phyloP scores from a whole-genome alignment of 2,888 invertebrate species.

The Drosophila pseudotalamancana region DNA sequence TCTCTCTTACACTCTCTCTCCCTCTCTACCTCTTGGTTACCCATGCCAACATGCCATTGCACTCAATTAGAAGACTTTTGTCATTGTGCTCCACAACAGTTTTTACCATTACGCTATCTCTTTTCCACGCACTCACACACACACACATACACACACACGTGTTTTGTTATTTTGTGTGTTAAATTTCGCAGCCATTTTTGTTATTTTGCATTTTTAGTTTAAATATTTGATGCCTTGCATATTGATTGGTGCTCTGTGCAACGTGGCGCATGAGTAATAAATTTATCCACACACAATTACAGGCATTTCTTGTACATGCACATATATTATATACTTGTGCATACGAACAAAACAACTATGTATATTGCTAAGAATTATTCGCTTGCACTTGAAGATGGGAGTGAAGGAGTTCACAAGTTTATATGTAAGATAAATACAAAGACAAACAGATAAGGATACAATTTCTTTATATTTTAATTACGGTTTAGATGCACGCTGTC shows the following conservation, averaged over 20 bases:
- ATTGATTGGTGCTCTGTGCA: conserved; percentile 75
- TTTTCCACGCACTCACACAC: conserved; percentile 5
- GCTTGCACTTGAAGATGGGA: too few relatives aligned
- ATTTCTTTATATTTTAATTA: too few relatives aligned
- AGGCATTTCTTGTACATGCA: conserved; percentile 1
- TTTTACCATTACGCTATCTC: conserved; percentile 21
- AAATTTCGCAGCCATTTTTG: conserved; percentile 73
- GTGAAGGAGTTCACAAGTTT: not conserved
- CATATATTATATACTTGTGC: not conserved
- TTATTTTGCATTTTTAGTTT: conserved; percentile 77
- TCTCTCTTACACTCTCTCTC: not conserved
- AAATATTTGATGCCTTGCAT: conserved; percentile 78
- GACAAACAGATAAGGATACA: too few relatives aligned
- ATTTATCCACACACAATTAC: conserved; percentile 38
- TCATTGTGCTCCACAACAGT: conserved; percentile 46
- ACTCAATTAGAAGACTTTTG: conserved; percentile 79
- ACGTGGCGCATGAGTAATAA: conserved; percentile 77
- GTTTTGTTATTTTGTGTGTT: conserved; percentile 43
- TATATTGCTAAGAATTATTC: not conserved
- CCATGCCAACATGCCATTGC: conserved; percentile 51
- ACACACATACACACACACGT: conserved; percentile 10
- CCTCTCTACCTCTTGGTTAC: not conserved
- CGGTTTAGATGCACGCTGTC: too few relatives aligned
- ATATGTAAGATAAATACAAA: too few relatives aligned
- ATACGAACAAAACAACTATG: not conserved